Evolutionary conservation across 2,113 vertebrate genomes (phyloP), one percentile per base, ranked within the genome.

Genomic region (Cavia aperea): DNA sequence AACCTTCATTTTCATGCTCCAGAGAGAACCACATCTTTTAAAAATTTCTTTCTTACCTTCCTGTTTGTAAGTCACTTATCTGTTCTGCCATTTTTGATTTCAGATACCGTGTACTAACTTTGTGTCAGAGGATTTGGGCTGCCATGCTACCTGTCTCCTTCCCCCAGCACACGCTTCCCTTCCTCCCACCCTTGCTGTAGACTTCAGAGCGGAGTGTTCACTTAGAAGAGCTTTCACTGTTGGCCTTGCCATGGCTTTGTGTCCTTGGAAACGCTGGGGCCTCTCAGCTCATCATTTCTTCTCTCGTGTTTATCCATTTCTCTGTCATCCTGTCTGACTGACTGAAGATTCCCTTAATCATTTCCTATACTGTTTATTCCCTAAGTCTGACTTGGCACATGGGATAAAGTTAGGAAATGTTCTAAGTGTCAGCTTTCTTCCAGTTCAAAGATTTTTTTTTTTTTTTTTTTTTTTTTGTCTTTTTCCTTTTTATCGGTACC

Each of bases 31-130:
- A 13, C 72, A 54, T 90, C 79, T 91, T 24, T 66, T 58, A 58
- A 19, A 58, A 58, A 19, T 72, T 46, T 92, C 31, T 88, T 70
- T 79, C 54, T 90, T 92, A 56, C 88, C 58, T 66, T 92, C 51
- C 16, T 86, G 56, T 81, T 93, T 92, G 31, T 85, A 81, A 85
- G 79, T 88, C 70, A 33, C 39, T 72, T 75, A 23, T 72, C 90
- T 72, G 43, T 75, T 60, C 51, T 93, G 8, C 54, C 70, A 92
- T 46, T 54, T 81, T 95, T 88, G 66, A 39, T 90, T 86, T 91
- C 84, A 68, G 56, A 43, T 73, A 33, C n/a, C 51, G 4, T 58
- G 68, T 88, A 43, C 77, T 86, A 77, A 60, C 29, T 68, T 75
- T 29, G 63, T 92, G 9, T 81, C 19, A 29, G n/a, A 36, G 87